Evolutionary conservation across 2,888 invertebrate genomes (phyloP).

Genomic region (Eutolmus rufibarbis): DNA sequence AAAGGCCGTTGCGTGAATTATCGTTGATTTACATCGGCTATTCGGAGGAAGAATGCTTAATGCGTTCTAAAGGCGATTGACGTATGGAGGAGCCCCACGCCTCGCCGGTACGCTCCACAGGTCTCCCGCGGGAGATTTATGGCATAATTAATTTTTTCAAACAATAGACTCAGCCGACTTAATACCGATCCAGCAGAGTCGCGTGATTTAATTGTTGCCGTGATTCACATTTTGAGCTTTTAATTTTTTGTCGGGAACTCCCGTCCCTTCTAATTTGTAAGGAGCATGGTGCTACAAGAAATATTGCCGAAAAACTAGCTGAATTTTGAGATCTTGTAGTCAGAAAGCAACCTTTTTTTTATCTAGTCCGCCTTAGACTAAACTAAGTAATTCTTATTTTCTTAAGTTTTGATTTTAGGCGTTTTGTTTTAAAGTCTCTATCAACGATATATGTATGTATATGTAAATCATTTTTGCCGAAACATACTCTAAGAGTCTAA

Average conservation of each 20-base stretch:
- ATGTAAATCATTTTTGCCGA: too few relatives aligned
- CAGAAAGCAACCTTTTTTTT: not conserved
- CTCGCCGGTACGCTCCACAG: not conserved
- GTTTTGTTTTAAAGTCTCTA: too few relatives aligned
- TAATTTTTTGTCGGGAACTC: not conserved
- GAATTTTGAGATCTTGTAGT: not conserved
- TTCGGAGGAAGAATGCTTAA: constrained; percentile 21
- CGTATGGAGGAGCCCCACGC: not conserved
- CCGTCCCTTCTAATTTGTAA: not conserved
- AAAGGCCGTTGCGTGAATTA: constrained; percentile 46
- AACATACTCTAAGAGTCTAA: too few relatives aligned
- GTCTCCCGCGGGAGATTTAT: not conserved
- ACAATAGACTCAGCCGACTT: not conserved
- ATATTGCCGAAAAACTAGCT: not conserved
- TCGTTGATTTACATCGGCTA: constrained; percentile 38
- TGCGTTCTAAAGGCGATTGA: constrained; percentile 4
- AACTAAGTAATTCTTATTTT: not conserved
- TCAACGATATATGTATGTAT: too few relatives aligned
- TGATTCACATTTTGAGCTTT: not conserved
- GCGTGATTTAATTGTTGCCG: not conserved
- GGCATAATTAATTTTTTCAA: not conserved
- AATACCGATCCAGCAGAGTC: not conserved
- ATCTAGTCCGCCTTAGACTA: too few relatives aligned
- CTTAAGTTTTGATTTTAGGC: not conserved
- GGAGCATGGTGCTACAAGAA: not conserved